phyloP scores from a whole-genome alignment of 1,140 invertebrate genomes.

The Achroia grisella region DNA sequence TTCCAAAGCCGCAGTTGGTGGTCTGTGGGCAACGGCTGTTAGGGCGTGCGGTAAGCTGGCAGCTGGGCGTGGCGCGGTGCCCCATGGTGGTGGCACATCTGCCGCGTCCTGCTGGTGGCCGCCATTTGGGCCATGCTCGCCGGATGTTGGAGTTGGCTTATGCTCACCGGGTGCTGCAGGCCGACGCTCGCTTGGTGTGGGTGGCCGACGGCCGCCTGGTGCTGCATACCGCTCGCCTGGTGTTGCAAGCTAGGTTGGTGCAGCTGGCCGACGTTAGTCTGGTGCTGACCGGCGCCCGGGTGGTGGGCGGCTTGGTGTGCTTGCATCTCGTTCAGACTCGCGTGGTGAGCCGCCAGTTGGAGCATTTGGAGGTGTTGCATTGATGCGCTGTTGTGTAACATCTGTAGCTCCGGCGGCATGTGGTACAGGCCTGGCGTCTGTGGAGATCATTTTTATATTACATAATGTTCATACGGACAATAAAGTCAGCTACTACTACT shows the following conservation, averaged over 20 bases:
- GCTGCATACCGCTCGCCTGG: background rate
- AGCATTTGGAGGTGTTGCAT: slow-evolving; percentile 57
- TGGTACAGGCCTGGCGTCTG: slow-evolving; percentile 59
- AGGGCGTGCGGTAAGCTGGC: slow-evolving; percentile 28
- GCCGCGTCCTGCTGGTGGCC: slow-evolving; percentile 8
- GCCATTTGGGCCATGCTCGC: background rate
- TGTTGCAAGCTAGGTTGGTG: slow-evolving; percentile 7
- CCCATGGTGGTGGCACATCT: slow-evolving; percentile 37
- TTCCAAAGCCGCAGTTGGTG: no score
- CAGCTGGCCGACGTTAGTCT: background rate
- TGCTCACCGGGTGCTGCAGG: slow-evolving; percentile 1
- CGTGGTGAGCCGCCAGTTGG: slow-evolving; percentile 26
- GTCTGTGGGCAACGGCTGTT: background rate
- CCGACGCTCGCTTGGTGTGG: slow-evolving; percentile 12
- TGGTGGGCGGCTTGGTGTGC: slow-evolving; percentile 5
- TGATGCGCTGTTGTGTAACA: slow-evolving; percentile 54
- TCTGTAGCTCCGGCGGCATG: slow-evolving; percentile 65
- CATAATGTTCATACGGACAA: no score
- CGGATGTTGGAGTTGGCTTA: slow-evolving; percentile 2
- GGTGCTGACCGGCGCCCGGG: slow-evolving; percentile 9
- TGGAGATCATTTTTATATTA: background rate
- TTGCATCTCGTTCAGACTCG: slow-evolving; percentile 21
- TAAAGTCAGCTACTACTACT: no score
- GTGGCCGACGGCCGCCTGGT: slow-evolving; percentile 12
- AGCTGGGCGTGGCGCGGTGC: slow-evolving; percentile 10